Percentiles rank a stretch among this genome's conserved stretches.
Conservation (phyloP, 2,797 vertebrate species). For the Cuculus canorus region DNA sequence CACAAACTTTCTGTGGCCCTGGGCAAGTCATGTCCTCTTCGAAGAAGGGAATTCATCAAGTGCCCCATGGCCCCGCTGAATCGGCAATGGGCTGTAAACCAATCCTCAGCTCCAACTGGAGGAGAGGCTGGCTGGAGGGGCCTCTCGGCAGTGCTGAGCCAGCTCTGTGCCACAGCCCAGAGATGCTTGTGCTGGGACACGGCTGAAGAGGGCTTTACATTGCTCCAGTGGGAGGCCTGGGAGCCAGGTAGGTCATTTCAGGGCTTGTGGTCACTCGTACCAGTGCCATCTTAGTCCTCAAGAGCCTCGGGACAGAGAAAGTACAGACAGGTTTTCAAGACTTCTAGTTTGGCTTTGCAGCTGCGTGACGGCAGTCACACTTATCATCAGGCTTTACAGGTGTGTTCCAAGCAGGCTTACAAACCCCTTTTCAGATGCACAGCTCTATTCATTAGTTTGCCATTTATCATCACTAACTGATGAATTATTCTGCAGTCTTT, state of each 20-base stretch:
- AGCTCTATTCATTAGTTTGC: not conserved
- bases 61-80: not conserved
- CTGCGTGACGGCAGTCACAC: not conserved
- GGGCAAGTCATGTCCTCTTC: conserved; percentile 62
- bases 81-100: conserved; percentile 28
- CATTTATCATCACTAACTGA: not conserved
- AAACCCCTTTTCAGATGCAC: not conserved
- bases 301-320: not conserved
- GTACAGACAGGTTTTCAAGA: not conserved
- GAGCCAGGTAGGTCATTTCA: not conserved
- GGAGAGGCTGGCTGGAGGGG: not conserved
- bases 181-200: not conserved
- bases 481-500: not conserved
- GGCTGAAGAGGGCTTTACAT: not conserved
- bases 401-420: not conserved
- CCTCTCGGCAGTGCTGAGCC: not conserved
- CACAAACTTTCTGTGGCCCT: conserved; percentile 32
- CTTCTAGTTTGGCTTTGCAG: not conserved
- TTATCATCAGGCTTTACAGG: not conserved
- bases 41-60: conserved; percentile 46
- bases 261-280: not conserved
- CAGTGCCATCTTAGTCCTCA: not conserved
- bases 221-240: not conserved
- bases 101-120: not conserved
- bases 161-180: not conserved